phyloP scores from a whole-genome alignment of 2,888 invertebrate species.

The Conistra vaccinii region DNA sequence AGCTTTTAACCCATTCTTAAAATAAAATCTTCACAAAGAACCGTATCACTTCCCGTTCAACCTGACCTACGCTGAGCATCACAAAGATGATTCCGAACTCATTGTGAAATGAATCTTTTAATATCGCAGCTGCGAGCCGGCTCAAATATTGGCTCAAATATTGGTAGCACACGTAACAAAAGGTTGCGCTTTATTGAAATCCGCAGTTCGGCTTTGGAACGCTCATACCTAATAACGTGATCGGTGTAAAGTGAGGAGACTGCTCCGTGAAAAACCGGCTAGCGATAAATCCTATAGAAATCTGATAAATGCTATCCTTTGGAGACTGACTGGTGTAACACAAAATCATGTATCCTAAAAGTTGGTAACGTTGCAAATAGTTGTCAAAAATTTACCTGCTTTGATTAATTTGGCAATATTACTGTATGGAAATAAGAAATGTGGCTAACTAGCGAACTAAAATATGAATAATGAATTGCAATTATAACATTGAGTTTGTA shows the following conservation, averaged over 20 bases:
- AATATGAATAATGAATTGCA: too few species aligned
- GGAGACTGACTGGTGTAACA: background rate
- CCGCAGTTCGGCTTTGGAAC: constrained; percentile 79
- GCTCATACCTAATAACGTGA: constrained; percentile 87
- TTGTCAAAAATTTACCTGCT: too few species aligned
- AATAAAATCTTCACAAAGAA: constrained; percentile 25
- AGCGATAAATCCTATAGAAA: background rate
- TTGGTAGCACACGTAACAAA: constrained; percentile 88
- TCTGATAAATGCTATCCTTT: too few species aligned
- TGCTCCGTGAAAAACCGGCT: constrained; percentile 12
- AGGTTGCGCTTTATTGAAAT: constrained; percentile 88
- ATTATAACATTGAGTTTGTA: too few species aligned
- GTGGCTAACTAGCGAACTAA: too few species aligned
- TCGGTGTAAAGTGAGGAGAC: constrained; percentile 64
- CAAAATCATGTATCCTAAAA: too few species aligned
- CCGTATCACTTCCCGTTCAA: constrained; percentile 29
- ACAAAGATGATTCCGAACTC: constrained; percentile 72
- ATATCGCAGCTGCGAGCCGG: constrained; percentile 79
- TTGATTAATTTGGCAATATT: too few species aligned
- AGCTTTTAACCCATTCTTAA: background rate
- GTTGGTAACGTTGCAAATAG: too few species aligned
- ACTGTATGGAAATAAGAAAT: too few species aligned
- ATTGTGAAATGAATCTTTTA: constrained; percentile 87
- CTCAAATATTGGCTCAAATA: constrained; percentile 82
- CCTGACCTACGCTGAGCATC: constrained; percentile 59